These are phyloP conservation scores for Ochropleura leucogaster DNA, from an alignment of 2,888 invertebrate species.

Conservation along the genomic window DNA sequence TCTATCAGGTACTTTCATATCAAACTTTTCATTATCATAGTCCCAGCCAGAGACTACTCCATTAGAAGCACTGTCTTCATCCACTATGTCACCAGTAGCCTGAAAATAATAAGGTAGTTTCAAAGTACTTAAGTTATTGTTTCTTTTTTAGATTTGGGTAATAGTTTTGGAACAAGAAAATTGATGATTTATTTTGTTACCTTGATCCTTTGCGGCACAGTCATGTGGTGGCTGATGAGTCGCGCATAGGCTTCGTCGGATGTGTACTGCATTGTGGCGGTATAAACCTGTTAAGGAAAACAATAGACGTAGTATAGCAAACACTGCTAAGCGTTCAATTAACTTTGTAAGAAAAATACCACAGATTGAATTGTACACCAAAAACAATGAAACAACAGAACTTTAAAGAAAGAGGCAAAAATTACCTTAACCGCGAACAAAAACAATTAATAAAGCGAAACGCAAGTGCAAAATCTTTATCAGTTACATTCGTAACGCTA, in stretches of 20 bases:
- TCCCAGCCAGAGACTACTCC: slow-evolving; percentile 92
- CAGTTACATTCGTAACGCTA: slow-evolving; percentile 23
- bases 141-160: background rate
- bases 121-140: background rate
- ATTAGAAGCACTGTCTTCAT: slow-evolving; percentile 92
- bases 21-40: slow-evolving; percentile 93
- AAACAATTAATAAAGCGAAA: slow-evolving; percentile 7
- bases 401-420: background rate
- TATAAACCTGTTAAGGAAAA: slow-evolving; percentile 48
- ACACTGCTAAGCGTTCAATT: slow-evolving; percentile 7
- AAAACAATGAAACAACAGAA: background rate
- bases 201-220: slow-evolving; percentile 89
- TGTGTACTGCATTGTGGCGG: slow-evolving; percentile 81
- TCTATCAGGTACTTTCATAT: slow-evolving; percentile 98
- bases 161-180: background rate
- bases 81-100: slow-evolving; percentile 93
- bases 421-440: background rate
- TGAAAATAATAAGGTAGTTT: slow-evolving; percentile 70
- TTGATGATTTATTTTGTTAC: slow-evolving; percentile 66
- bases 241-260: slow-evolving; percentile 87
- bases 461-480: slow-evolving; percentile 29
- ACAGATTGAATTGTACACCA: background rate
- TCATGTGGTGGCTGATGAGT: slow-evolving; percentile 89
- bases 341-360: slow-evolving; percentile 1
- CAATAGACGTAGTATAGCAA: slow-evolving; percentile 17